A percentile compares a stretch with the other conserved stretches of the same genome.
Conservation (phyloP, 2,888 invertebrate species). For the Girardia tigrina region DNA sequence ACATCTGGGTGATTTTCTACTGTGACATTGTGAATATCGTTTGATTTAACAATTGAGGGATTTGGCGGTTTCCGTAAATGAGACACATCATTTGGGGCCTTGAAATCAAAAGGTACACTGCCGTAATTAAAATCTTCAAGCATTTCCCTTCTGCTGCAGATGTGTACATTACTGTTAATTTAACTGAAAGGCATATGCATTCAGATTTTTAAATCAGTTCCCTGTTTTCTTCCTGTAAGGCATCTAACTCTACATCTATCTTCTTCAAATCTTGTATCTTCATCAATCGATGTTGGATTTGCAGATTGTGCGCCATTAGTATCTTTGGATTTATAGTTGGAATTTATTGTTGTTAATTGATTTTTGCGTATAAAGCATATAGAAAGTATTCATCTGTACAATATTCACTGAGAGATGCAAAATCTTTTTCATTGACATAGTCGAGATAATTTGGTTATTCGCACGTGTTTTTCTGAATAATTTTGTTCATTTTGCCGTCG, state of each 20-base stretch:
- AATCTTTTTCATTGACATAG: conserved; percentile 44
- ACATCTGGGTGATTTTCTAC: too few relatives aligned
- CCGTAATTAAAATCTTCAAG: too few relatives aligned
- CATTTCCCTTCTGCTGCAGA: too few relatives aligned
- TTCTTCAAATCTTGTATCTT: background rate
- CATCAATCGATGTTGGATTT: background rate
- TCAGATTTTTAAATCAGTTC: too few relatives aligned
- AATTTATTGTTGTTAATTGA: background rate
- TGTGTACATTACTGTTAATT: too few relatives aligned
- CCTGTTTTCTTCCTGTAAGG: background rate
- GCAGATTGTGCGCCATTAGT: background rate
- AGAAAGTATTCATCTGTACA: background rate
- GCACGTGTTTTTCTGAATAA: conserved; percentile 43
- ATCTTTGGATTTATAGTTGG: background rate
- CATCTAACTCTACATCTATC: background rate
- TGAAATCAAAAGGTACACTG: too few relatives aligned
- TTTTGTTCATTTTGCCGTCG: conserved; percentile 41
- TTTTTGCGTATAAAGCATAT: background rate
- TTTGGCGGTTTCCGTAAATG: too few relatives aligned
- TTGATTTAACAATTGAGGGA: too few relatives aligned
- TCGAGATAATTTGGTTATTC: conserved; percentile 46
- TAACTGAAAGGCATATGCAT: too few relatives aligned
- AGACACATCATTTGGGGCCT: too few relatives aligned
- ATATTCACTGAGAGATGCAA: background rate
- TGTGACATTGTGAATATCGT: too few relatives aligned